Percentiles rank a stretch among this genome's conserved stretches.
These are phyloP conservation scores for Andrena hattorfiana DNA, from an alignment of 2,888 invertebrate genomes.

Conservation along the genomic window DNA sequence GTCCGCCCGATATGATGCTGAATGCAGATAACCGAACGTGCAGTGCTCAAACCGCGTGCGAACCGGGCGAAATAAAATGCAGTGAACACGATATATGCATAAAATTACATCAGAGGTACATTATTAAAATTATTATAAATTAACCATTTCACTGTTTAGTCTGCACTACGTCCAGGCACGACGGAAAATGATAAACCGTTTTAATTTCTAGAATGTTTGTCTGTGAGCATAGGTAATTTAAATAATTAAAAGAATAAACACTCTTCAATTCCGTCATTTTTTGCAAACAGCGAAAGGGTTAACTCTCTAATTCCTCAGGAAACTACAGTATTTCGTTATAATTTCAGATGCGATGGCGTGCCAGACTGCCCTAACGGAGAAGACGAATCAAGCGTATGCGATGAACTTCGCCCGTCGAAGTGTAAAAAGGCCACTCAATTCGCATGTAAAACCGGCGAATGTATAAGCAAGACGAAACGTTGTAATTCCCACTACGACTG, in stretches of 20 bases:
- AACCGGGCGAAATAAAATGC: constrained; percentile 85
- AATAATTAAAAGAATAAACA: not conserved
- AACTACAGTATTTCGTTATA: not conserved
- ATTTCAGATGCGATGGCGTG: constrained; percentile 86
- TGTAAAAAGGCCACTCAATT: constrained; percentile 85
- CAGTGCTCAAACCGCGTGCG: constrained; percentile 78
- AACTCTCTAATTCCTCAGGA: not conserved
- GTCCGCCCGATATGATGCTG: constrained; percentile 89
- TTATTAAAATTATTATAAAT: not conserved
- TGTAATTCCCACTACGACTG: constrained; percentile 87
- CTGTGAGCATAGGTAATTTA: not conserved
- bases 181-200: not conserved
- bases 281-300: not conserved
- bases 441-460: constrained; percentile 86
- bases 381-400: constrained; percentile 87
- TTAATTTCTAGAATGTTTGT: not conserved
- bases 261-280: not conserved
- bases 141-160: not conserved
- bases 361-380: constrained; percentile 87
- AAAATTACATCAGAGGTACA: constrained; percentile 72
- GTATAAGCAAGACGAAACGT: constrained; percentile 84
- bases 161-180: not conserved
- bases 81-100: constrained; percentile 86
- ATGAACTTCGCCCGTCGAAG: constrained; percentile 43
- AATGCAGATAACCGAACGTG: constrained; percentile 87